Evolutionary conservation across 2,797 vertebrate species (phyloP).

Genomic region (Meriones psammophilus): DNA sequence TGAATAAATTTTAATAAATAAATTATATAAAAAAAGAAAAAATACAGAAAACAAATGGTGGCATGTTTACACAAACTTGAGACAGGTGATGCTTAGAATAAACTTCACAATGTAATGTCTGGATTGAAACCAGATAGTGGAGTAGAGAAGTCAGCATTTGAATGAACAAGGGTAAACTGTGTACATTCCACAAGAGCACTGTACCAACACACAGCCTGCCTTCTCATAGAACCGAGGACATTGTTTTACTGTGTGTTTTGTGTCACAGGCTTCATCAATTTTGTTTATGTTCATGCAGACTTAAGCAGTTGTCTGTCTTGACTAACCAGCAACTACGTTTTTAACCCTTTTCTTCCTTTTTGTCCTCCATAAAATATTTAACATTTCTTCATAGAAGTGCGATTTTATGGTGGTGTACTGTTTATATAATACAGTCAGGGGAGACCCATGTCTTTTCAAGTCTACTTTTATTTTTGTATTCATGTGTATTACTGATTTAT

Average conservation of each 20-base stretch:
- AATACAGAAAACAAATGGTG: no score
- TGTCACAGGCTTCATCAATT: not conserved
- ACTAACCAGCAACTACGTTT: not conserved
- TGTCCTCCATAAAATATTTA: not conserved
- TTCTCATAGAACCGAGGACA: no score
- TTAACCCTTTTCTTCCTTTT: not conserved
- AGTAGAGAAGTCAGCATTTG: no score
- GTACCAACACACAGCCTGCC: no score
- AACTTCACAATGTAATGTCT: no score
- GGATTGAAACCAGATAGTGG: no score
- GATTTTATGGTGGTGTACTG: not conserved
- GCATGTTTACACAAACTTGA: no score
- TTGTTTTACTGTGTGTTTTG: not conserved
- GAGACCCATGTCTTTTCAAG: not conserved
- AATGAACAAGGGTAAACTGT: no score
- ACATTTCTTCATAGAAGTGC: not conserved
- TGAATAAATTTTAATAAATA: no score
- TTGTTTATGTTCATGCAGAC: not conserved
- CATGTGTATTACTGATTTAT: not conserved
- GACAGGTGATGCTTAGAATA: no score
- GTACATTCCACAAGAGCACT: no score
- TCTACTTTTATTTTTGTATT: not conserved
- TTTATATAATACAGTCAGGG: not conserved
- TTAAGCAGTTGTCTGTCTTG: not conserved
- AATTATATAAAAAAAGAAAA: no score